Base-by-base conservation (phyloP, 64 coral and sea anemone genomes). In the Trachythela sp. region DNA sequence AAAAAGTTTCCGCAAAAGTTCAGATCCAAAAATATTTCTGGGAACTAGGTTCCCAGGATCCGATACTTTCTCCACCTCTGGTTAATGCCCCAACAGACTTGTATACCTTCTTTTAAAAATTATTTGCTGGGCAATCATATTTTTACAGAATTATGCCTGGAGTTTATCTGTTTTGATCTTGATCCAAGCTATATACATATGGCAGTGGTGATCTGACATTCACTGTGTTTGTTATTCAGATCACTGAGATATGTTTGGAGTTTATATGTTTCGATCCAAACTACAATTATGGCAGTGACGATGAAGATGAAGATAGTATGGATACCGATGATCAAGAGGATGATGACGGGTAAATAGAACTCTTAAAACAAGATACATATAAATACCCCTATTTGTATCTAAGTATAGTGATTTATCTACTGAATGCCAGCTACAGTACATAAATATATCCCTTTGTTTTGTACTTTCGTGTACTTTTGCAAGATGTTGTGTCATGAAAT, bases 221-320 rank as follows among this genome's bases (percentile, higher is more conserved):
- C n/a, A n/a, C n/a, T n/a, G n/a, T n/a, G n/a, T n/a, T 20, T 89
- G 11, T 17, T 45, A 34, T 67, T 22, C 87, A 97, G 95, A 97
- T 97, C 38, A 88, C 91, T 37, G 92, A 97, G 41, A 85, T 97
- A 2, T 97, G 95, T 51, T 52, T 97, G 15, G 92, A 94, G 41
- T 97, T 94, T 48, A 94, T 97, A 83, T 97, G 95, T 72, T 97
- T 94, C 91, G 95, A 97, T 87, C 95, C 95, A 37, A 97, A 97
- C 88, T 97, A 97, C 59, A 97, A 97, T 83, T 97, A 97, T 60
- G 95, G 95, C 41, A 91, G 87, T 56, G 95, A 97, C 77, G 91
- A 92, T 58, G 95, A 97, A 90, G 95, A 94, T 59, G 92, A 94
- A 31, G 75, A 80, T 18, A 91, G 77, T 41, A 93, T 94, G 89